Percentiles rank a stretch among this genome's conserved stretches.
phyloP scores from a whole-genome alignment of 2,797 vertebrate species.

The Anguilla obscura region DNA sequence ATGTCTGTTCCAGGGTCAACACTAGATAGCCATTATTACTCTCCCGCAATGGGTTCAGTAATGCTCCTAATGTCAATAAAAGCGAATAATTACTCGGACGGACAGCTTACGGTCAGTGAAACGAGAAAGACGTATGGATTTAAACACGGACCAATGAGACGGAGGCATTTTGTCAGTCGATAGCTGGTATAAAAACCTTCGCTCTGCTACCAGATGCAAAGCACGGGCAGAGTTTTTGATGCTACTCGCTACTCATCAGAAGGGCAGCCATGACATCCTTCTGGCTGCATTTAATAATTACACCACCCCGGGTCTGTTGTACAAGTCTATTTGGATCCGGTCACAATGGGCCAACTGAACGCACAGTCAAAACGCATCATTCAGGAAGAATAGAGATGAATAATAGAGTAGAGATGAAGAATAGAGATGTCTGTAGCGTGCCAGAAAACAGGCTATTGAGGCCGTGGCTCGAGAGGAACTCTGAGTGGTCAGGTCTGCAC shows the following conservation, averaged over 20 bases:
- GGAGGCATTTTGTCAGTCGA: neutral
- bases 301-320: neutral
- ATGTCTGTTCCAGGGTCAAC: neutral
- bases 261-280: neutral
- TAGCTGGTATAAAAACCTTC: neutral
- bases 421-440: neutral
- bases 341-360: neutral
- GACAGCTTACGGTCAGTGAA: neutral
- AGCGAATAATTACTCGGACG: neutral
- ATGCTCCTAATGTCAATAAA: conserved; percentile 13
- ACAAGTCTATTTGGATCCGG: neutral
- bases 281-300: conserved; percentile 1
- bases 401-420: neutral
- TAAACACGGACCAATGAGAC: neutral
- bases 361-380: neutral
- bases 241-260: neutral
- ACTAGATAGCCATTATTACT: neutral
- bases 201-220: neutral
- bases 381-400: neutral
- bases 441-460: neutral
- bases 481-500: neutral
- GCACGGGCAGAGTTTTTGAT: neutral
- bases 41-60: neutral
- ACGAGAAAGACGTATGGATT: neutral
- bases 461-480: neutral